Base-by-base conservation (phyloP, 2,888 invertebrate species). In the Drosophila vallismaia region DNA sequence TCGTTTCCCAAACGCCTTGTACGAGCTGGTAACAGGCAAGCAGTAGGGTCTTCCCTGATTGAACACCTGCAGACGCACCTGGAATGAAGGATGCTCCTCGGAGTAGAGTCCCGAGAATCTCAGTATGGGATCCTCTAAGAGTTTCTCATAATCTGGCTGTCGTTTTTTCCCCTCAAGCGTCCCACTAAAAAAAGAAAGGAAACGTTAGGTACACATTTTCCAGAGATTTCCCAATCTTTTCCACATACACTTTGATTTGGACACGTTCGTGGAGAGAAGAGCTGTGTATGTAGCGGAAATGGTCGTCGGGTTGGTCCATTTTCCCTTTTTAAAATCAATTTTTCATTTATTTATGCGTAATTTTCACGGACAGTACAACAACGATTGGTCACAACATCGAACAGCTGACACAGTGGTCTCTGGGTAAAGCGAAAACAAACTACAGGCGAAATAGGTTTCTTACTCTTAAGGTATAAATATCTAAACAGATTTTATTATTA, bases 91-190 rank as follows among this genome's bases (percentile, higher is more conserved):
- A 90, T 95, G 96, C 33, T 95, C 94, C 66, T 96, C 95, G 74
- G 96, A 95, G 89, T 96, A 97, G 1, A 97, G 92, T 0, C 98
- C 98, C 0, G 97, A 97, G 91, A 96, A 98, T 88, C 97, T 96
- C 54, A 98, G 93, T 93, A 97, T 95, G 0, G 98, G 98, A 89
- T 98, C 96, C 24, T 95, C 94, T 0, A 98, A 92, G 3, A 99
- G 92, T 89, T 97, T 96, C 87, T 97, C 96, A 93, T 97, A 98
- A 86, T 96, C 95, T 0, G 97, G 97, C 88, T 96, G 95, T 52
- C 95, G 94, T 60, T 96, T 93, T 89, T 95, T 95, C 0, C 99
- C 99, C 93, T 99, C 98, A 68, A 99, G 92, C 1, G 98, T 97
- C 6, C 98, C 98, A 86, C 98, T 98, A 88, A 3, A 72, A 72